A percentile compares a stretch with the other conserved stretches of the same genome.
Evolutionary conservation across 1,140 invertebrate species (phyloP).

Genomic region (Triops cancriformis): DNA sequence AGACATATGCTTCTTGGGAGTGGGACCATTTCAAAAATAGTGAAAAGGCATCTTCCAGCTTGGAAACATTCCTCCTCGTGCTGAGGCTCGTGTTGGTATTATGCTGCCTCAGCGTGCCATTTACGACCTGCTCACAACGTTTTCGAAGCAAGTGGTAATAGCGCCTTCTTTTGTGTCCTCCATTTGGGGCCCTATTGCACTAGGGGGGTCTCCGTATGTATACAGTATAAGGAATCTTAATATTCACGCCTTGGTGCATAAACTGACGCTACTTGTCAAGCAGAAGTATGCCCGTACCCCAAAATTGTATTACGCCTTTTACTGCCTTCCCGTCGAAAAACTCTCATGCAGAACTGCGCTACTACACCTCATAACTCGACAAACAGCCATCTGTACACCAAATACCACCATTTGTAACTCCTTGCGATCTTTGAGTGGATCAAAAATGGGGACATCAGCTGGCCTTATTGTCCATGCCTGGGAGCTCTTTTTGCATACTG

Average conservation of each 20-base stretch:
- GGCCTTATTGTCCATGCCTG: no score
- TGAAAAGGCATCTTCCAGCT: neutral
- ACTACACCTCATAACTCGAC: neutral
- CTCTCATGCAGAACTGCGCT: neutral
- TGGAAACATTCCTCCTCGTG: neutral
- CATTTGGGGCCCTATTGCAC: neutral
- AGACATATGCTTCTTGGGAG: neutral
- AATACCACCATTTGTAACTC: neutral
- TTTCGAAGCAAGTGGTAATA: constrained; percentile 8
- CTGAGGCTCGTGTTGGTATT: neutral
- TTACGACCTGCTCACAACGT: neutral
- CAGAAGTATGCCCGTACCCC: neutral
- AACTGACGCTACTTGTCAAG: neutral
- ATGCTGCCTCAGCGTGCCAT: constrained; percentile 6
- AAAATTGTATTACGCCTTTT: constrained; percentile 14
- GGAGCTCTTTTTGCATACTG: no score
- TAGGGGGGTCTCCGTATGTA: neutral
- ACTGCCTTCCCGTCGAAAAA: neutral
- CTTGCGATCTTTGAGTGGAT: neutral
- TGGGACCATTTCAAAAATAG: neutral
- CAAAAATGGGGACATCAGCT: neutral
- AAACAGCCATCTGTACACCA: neutral
- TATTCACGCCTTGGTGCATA: neutral
- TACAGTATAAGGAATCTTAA: neutral
- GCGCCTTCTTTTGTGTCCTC: constrained; percentile 8